Base-by-base conservation (phyloP, 2,797 vertebrate genomes). In the Zenarchopterus dispar region DNA sequence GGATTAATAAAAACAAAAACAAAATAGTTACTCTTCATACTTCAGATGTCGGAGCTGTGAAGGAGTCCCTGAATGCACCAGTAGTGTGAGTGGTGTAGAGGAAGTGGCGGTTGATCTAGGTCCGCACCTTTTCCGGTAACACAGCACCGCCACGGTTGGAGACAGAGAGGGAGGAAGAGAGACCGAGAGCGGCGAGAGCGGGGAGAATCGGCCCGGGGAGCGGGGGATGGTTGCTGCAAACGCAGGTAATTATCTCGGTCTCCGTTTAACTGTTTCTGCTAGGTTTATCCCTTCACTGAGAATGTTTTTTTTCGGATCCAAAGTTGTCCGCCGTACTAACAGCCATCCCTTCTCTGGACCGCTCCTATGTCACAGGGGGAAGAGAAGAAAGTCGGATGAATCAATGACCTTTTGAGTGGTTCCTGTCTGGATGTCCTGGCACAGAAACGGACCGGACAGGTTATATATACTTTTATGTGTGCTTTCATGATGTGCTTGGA, bases 81-180 rank as follows among this genome's bases (percentile, higher is more conserved):
- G 18, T 78, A 15, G 45, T 84, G 77, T 58, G 84, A 84, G 85
- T 74, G 15, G 45, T 67, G 78, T 67, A 90, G 89, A 92, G 93
- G 93, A 94, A 94, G 93, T 94, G 91, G 93, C 91, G 85, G 90
- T 84, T 90, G 92, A 90, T 90, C 85, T 80, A 65, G 90, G 91
- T 93, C 92, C 93, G 92, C 93, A 93, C 93, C 93, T 94, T 94
- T 94, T 94, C 93, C 93, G 92, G 93, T 93, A 92, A 92, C 89
- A 92, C 88, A 89, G 87, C 86, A 83, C 87, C 75, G 76, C 88
- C 77, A 70, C 78, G 75, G 67, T 62, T 61, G 67, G 77, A 73
- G 68, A 36, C 54, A 49, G 66, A 56, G 66, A 56, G 72, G 78
- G 67, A 64, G 78, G 48, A 66, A 82, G 70, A 77, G 73, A 74